phyloP scores from a whole-genome alignment of 1,140 invertebrate species.

The Leptopilina clavipes region DNA sequence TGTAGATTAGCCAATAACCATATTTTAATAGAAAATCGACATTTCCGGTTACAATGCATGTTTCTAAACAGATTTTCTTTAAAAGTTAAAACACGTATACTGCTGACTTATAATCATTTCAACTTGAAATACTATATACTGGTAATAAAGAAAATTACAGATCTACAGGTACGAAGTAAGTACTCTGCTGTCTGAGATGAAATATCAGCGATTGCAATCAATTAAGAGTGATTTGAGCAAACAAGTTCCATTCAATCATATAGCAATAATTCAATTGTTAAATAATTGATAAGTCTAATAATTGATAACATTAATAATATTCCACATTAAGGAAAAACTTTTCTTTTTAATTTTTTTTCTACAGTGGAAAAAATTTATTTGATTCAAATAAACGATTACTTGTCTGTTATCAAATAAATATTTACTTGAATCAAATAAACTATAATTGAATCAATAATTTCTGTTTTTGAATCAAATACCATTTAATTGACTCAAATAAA shows the following conservation, averaged over 20 bases:
- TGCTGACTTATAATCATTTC: slow-evolving; percentile 5
- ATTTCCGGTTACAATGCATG: neutral
- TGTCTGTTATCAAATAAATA: too few relatives aligned
- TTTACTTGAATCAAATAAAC: too few relatives aligned
- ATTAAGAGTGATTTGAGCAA: neutral
- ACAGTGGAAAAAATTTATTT: too few relatives aligned
- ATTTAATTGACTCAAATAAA: too few relatives aligned
- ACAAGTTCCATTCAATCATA: neutral
- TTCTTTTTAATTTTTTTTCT: too few relatives aligned
- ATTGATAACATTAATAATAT: too few relatives aligned
- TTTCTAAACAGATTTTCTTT: slow-evolving; percentile 2
- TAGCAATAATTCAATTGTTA: neutral
- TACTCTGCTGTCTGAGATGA: neutral
- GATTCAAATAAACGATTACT: too few relatives aligned
- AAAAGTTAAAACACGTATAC: neutral
- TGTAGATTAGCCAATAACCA: neutral
- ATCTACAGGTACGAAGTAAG: neutral
- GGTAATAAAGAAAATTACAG: slow-evolving; percentile 13
- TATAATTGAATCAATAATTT: too few relatives aligned
- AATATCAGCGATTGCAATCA: neutral
- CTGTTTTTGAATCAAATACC: too few relatives aligned
- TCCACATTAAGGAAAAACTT: too few relatives aligned
- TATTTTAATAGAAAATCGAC: slow-evolving; percentile 26
- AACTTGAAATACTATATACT: neutral
- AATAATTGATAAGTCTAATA: too few relatives aligned